Base-by-base conservation (phyloP, 2,797 vertebrate genomes). In the Chelonia mydas region DNA sequence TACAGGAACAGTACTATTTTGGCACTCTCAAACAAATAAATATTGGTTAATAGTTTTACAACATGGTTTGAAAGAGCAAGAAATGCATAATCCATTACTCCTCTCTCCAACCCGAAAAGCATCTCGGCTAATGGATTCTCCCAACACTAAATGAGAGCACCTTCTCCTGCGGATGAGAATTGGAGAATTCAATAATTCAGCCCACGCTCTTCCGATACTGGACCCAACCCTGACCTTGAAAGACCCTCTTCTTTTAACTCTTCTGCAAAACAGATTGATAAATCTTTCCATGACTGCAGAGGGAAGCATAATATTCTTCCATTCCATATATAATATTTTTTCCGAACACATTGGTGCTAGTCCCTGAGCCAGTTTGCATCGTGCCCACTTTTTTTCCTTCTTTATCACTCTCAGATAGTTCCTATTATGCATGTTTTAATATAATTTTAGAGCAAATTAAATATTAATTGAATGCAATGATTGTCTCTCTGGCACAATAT, bases 381-480 rank as follows among this genome's bases (percentile, higher is more conserved):
- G 9, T 0, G 82, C 83, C 93, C 94, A 80, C 80, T 94, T 96
- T 93, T 94, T 57, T 90, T 88, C 89, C 93, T 96, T 93, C 87
- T 92, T 91, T 93, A 95, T 94, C 47, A 93, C 94, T 94, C 95
- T 95, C 47, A 0, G 84, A 93, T 95, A 91, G 79, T 92, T 97
- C 92, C 97, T 97, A 97, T 97, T 97, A 97, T 94, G 97, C 95
- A 97, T 93, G 95, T 95, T 96, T 96, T 95, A 95, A 97, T 96
- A 91, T 97, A 95, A 97, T 96, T 96, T 96, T 97, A 89, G 93
- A 95, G 96, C 84, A 94, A 96, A 97, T 96, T 94, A 97, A 97
- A 97, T 97, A 96, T 97, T 97, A 98, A 96, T 95, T 96, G 96
- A 97, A 96, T 97, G 94, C 94, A 94, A 92, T 1, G 27, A 96